phyloP scores from a whole-genome alignment of 1,140 invertebrate species.

The Formica exsecta region DNA sequence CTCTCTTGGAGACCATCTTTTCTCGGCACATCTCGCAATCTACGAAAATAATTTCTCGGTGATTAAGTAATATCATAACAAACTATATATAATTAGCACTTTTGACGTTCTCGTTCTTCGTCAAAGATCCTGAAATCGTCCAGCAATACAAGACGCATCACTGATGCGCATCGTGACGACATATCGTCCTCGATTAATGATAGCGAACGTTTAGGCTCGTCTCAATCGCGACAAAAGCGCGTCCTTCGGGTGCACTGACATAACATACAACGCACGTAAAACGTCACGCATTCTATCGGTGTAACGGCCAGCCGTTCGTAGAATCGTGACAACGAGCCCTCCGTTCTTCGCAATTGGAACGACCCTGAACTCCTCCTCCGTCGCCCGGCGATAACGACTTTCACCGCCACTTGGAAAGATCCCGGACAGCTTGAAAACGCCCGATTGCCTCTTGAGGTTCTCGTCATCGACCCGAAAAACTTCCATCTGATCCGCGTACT shows the following conservation, averaged over 20 bases:
- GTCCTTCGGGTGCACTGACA: constrained; percentile 46
- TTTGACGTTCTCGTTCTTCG: constrained; percentile 15
- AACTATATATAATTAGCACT: constrained; percentile 28
- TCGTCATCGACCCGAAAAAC: constrained; percentile 41
- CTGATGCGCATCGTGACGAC: not conserved
- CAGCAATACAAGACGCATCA: not conserved
- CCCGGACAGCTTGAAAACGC: constrained; percentile 18
- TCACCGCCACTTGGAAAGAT: constrained; percentile 45
- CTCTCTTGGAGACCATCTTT: not conserved
- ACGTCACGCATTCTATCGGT: constrained; percentile 55
- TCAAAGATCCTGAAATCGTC: constrained; percentile 16
- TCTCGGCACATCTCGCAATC: not conserved
- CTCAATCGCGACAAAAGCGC: constrained; percentile 40
- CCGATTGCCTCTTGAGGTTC: constrained; percentile 33
- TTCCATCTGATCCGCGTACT: not conserved
- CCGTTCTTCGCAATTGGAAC: constrained; percentile 55
- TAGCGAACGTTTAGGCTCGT: constrained; percentile 17
- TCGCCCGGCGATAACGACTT: constrained; percentile 37
- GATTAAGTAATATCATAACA: constrained; percentile 51
- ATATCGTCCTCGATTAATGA: not conserved
- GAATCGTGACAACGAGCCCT: constrained; percentile 50
- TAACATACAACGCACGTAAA: constrained; percentile 38
- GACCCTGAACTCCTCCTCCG: constrained; percentile 58
- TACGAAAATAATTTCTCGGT: constrained; percentile 36
- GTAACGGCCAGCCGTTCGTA: constrained; percentile 64